phyloP scores from a whole-genome alignment of 2,797 vertebrate species.

The Arctocebus calabarensis region DNA sequence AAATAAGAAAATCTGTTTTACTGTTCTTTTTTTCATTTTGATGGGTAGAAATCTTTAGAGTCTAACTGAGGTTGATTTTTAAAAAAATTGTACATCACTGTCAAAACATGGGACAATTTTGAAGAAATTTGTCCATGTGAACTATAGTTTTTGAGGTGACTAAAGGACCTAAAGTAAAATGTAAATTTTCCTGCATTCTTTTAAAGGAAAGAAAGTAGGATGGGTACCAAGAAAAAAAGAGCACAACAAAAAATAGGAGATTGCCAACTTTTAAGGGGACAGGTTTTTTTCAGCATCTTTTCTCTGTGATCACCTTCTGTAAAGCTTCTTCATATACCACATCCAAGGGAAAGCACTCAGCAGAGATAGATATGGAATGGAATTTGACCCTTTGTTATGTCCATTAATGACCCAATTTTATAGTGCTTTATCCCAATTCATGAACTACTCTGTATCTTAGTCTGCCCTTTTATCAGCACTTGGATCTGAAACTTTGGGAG shows the following conservation, averaged over 20 bases:
- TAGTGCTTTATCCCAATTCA: constrained; percentile 18
- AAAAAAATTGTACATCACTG: neutral
- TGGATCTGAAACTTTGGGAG: constrained; percentile 20
- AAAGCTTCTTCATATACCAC: neutral
- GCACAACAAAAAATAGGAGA: constrained; percentile 30
- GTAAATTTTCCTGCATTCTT: neutral
- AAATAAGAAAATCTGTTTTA: constrained; percentile 60
- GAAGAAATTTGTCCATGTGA: constrained; percentile 27
- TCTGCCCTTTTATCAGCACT: neutral
- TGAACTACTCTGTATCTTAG: neutral
- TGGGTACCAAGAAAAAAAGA: neutral
- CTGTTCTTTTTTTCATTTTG: neutral
- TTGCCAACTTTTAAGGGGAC: constrained; percentile 2
- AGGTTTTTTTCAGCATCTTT: neutral
- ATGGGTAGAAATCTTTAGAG: constrained; percentile 34
- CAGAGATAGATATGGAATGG: neutral
- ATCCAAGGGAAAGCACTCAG: neutral
- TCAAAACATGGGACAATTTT: constrained; percentile 58
- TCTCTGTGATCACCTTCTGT: neutral
- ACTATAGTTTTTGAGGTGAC: constrained; percentile 56
- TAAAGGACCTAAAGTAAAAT: constrained; percentile 47
- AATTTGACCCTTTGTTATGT: neutral
- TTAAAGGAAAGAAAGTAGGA: constrained; percentile 28
- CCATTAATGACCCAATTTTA: neutral
- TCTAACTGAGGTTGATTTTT: constrained; percentile 37